phyloP scores from a whole-genome alignment of 1,140 invertebrate genomes.

The Probaryconus sp. region DNA sequence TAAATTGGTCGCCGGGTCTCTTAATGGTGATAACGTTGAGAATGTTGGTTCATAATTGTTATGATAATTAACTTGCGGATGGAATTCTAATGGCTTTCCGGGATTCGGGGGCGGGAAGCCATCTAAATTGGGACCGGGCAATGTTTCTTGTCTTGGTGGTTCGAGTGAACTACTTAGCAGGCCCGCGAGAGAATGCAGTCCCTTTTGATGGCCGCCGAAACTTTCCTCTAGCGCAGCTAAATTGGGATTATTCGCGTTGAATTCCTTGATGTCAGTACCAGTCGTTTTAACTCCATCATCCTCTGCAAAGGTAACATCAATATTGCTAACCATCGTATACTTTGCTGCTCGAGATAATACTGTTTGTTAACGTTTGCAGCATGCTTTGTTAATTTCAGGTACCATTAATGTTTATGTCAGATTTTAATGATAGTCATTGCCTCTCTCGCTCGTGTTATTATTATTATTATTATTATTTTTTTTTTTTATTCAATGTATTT shows the following conservation, averaged over 20 bases:
- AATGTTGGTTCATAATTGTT: slow-evolving; percentile 23
- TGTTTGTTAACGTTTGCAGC: slow-evolving; percentile 27
- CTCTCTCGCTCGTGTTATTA: too few relatives aligned
- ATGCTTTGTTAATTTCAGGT: too few relatives aligned
- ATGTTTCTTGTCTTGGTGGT: slow-evolving; percentile 12
- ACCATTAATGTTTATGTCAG: too few relatives aligned
- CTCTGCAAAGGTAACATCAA: slow-evolving; percentile 70
- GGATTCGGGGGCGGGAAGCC: slow-evolving; percentile 19
- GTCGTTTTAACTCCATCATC: slow-evolving; percentile 45
- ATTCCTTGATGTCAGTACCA: slow-evolving; percentile 44
- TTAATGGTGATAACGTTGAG: not conserved
- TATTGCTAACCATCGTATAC: slow-evolving; percentile 16
- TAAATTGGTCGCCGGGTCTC: slow-evolving; percentile 41
- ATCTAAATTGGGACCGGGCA: slow-evolving; percentile 17
- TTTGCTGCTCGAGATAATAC: not conserved
- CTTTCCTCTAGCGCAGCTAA: slow-evolving; percentile 59
- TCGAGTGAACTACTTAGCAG: slow-evolving; percentile 39
- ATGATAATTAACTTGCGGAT: slow-evolving; percentile 16
- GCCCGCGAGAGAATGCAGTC: slow-evolving; percentile 32
- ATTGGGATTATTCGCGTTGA: slow-evolving; percentile 44
- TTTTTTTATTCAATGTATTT: too few relatives aligned
- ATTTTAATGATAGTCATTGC: too few relatives aligned
- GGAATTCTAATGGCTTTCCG: slow-evolving; percentile 29
- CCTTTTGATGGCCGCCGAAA: slow-evolving; percentile 63
- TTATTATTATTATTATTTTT: too few relatives aligned